These are phyloP conservation scores for Falco novaeseelandiae DNA, from an alignment of 2,797 vertebrate genomes.

Conservation along the genomic window DNA sequence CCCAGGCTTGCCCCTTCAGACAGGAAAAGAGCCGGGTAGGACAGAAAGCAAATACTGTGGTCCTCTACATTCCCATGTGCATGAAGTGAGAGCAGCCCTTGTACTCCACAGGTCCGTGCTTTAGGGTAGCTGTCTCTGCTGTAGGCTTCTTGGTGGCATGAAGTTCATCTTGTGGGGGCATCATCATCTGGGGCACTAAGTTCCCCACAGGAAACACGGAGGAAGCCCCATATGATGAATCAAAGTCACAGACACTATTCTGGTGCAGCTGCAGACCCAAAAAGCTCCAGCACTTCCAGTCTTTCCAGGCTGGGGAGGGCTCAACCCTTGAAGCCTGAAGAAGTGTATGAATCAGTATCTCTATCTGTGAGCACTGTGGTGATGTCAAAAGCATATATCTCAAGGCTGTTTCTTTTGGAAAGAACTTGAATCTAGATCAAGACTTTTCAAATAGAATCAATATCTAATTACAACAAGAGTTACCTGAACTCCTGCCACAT, in stretches of 20 bases:
- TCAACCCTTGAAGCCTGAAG: neutral
- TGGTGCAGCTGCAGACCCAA: neutral
- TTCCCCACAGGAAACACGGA: neutral
- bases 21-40: neutral
- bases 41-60: neutral
- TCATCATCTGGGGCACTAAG: no score
- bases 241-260: neutral
- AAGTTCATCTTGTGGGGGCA: neutral
- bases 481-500: neutral
- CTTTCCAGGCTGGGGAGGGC: neutral
- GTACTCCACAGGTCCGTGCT: neutral
- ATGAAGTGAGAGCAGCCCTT: neutral
- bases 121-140: neutral
- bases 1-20: neutral
- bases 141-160: neutral
- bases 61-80: rapidly evolving
- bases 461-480: neutral
- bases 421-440: neutral
- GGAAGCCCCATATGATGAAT: neutral
- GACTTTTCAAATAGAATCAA: neutral
- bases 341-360: neutral
- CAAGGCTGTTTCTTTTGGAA: neutral
- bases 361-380: neutral
- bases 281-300: neutral
- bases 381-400: neutral